A percentile compares a stretch with the other conserved stretches of the same genome.
phyloP scores from a whole-genome alignment of 2,888 invertebrate genomes.

The Frankliniella fusca region DNA sequence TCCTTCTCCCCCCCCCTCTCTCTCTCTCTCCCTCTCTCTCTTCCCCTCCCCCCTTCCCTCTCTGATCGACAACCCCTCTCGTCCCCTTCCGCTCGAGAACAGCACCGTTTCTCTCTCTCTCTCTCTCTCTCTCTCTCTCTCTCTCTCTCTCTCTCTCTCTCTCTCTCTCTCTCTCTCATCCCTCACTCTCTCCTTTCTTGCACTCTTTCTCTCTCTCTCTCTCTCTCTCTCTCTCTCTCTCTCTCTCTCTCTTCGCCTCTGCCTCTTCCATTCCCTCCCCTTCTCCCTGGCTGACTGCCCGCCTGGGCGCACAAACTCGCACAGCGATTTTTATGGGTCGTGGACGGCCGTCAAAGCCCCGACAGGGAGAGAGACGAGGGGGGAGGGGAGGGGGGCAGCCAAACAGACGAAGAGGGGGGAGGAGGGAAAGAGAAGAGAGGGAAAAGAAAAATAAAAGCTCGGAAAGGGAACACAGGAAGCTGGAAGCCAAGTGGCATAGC shows the following conservation, averaged over 20 bases:
- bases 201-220: background rate
- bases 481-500: background rate
- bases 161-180: too few species aligned
- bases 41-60: background rate
- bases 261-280: background rate
- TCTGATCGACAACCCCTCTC: background rate
- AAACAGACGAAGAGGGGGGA: background rate
- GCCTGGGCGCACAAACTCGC: slow-evolving; percentile 6
- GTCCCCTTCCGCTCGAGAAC: background rate
- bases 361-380: background rate
- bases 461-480: background rate
- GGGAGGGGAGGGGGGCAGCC: background rate
- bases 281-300: background rate
- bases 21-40: background rate
- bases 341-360: background rate
- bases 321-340: slow-evolving; percentile 15
- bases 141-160: too few species aligned
- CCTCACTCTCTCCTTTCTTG: background rate
- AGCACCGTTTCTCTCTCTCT: background rate
- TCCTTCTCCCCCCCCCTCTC: background rate
- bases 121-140: background rate
- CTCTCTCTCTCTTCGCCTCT: background rate
- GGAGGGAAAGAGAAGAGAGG: background rate
- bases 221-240: background rate
- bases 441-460: background rate